Percentiles rank a stretch among this genome's conserved stretches.
These are phyloP conservation scores for Rhombomys opimus DNA, from an alignment of 2,113 vertebrate species.

Conservation along the genomic window DNA sequence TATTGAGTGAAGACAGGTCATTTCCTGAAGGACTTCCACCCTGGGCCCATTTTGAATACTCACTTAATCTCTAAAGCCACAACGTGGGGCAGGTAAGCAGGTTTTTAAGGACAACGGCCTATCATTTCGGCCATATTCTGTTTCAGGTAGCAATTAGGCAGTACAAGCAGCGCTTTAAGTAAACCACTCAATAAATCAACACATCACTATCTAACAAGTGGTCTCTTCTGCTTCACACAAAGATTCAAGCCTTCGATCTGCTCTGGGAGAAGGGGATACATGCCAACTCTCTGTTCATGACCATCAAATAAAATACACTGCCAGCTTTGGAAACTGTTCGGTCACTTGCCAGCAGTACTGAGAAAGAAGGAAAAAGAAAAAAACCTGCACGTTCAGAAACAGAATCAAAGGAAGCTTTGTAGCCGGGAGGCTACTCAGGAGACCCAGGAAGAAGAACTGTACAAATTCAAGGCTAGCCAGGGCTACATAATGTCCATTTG, in stretches of 20 bases:
- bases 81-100: neutral
- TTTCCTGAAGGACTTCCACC: neutral
- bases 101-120: neutral
- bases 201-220: neutral
- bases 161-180: neutral
- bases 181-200: neutral
- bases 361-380: neutral
- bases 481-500: neutral
- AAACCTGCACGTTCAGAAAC: neutral
- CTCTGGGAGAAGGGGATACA: neutral
- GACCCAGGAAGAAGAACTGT: neutral
- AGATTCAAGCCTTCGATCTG: neutral
- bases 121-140: neutral
- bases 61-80: neutral
- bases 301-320: neutral
- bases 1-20: neutral
- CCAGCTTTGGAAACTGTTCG: neutral
- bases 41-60: neutral
- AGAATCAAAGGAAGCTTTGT: constrained; percentile 1
- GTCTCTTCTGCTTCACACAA: neutral
- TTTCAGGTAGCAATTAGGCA: neutral
- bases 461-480: neutral
- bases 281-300: neutral
- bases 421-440: neutral
- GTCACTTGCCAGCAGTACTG: neutral